Conservation (phyloP, 2,113 vertebrate genomes). For the Indicator indicator region DNA sequence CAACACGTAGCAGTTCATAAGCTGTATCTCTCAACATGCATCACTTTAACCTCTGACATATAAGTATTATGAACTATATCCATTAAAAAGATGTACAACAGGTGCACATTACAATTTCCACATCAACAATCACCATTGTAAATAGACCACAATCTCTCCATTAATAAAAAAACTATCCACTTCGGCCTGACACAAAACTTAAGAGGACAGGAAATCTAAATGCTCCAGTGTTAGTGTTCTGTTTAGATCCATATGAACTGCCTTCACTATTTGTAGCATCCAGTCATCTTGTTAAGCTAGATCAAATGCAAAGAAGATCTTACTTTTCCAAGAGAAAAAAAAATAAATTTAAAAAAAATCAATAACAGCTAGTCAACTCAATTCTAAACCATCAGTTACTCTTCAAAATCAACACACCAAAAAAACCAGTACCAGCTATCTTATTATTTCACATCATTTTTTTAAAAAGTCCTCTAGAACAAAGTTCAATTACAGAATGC, state of each 20-base stretch:
- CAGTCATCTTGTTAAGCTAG: conserved; percentile 45
- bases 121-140: conserved; percentile 6
- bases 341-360: neutral
- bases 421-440: neutral
- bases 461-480: neutral
- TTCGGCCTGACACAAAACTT: conserved; percentile 14
- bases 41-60: neutral
- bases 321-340: conserved; percentile 14
- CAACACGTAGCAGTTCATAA: conserved; percentile 21
- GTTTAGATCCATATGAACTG: conserved; percentile 55
- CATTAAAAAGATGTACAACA: conserved; percentile 17
- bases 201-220: conserved; percentile 55
- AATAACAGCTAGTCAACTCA: conserved; percentile 4
- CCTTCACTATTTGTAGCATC: conserved; percentile 55
- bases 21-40: neutral
- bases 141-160: conserved; percentile 27
- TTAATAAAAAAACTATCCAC: conserved; percentile 11
- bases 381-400: conserved; percentile 21
- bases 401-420: conserved; percentile 31
- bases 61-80: neutral
- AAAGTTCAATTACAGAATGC: neutral
- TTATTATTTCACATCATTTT: neutral
- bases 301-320: conserved; percentile 66
- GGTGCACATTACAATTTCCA: conserved; percentile 43
- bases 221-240: conserved; percentile 28